Percentiles rank a stretch among this genome's conserved stretches.
phyloP scores from a whole-genome alignment of 2,888 invertebrate genomes.

The Melitaea athalia region DNA sequence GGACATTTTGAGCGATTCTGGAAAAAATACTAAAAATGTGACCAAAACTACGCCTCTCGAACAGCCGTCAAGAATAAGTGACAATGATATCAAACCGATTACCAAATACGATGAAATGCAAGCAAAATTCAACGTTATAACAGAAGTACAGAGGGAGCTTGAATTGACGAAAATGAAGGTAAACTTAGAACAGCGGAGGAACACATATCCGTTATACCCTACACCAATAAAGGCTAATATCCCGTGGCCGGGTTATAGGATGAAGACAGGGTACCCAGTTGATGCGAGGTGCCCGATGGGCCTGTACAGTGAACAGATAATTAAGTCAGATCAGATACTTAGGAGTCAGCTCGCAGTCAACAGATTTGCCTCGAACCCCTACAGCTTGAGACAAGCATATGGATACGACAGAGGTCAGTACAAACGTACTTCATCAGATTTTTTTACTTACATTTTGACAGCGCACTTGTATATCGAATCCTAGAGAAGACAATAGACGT shows the following conservation, averaged over 20 bases:
- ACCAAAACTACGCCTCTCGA: conserved; percentile 51
- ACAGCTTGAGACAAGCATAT: conserved; percentile 62
- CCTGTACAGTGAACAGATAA: conserved; percentile 65
- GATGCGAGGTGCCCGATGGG: conserved; percentile 54
- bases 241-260: conserved; percentile 57
- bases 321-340: conserved; percentile 63
- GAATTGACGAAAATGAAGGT: conserved; percentile 50
- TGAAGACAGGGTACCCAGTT: conserved; percentile 49
- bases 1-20: conserved; percentile 66
- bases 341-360: conserved; percentile 65
- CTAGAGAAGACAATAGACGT: too few relatives aligned
- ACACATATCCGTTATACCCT: conserved; percentile 69
- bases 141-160: conserved; percentile 57
- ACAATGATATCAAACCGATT: background rate
- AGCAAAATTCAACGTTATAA: conserved; percentile 49
- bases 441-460: background rate
- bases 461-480: too few relatives aligned
- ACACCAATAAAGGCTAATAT: conserved; percentile 63
- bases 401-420: conserved; percentile 70
- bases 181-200: conserved; percentile 60
- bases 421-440: background rate
- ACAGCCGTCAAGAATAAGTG: conserved; percentile 53
- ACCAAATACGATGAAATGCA: conserved; percentile 28
- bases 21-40: conserved; percentile 57
- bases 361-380: conserved; percentile 60